Percentiles rank a stretch among this genome's conserved stretches.
Evolutionary conservation across 2,888 invertebrate genomes (phyloP).

Genomic region (Charanyca ferruginea): DNA sequence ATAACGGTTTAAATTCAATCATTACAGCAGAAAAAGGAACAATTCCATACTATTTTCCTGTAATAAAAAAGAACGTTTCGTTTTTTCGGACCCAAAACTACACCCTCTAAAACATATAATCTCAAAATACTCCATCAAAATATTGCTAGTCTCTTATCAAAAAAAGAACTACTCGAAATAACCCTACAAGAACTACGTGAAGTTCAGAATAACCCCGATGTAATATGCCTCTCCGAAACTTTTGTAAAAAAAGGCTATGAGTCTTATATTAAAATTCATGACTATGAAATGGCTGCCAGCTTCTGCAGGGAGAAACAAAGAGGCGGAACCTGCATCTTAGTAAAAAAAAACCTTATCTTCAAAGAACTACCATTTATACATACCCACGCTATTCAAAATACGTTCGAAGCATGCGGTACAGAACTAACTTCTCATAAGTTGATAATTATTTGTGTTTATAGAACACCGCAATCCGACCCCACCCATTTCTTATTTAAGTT

Average conservation of each 20-base stretch:
- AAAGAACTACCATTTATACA: background rate
- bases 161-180: background rate
- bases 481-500: background rate
- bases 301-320: constrained; percentile 3
- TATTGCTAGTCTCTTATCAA: constrained; percentile 1
- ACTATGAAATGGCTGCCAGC: background rate
- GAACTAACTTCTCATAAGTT: constrained; percentile 1
- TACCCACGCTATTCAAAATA: background rate
- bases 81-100: background rate
- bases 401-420: constrained; percentile 21
- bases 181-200: background rate
- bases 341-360: background rate
- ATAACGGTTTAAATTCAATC: background rate
- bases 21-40: background rate
- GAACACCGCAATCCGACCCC: constrained; percentile 17
- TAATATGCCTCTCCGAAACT: background rate
- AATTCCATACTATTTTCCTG: background rate
- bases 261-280: background rate
- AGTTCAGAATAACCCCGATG: background rate
- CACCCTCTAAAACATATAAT: background rate
- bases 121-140: too few species aligned
- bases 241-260: background rate
- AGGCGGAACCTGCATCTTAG: background rate
- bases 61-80: background rate
- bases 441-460: constrained; percentile 12